These are phyloP conservation scores for Trinorchestia longiramus DNA, from an alignment of 1,140 invertebrate species.

Conservation along the genomic window DNA sequence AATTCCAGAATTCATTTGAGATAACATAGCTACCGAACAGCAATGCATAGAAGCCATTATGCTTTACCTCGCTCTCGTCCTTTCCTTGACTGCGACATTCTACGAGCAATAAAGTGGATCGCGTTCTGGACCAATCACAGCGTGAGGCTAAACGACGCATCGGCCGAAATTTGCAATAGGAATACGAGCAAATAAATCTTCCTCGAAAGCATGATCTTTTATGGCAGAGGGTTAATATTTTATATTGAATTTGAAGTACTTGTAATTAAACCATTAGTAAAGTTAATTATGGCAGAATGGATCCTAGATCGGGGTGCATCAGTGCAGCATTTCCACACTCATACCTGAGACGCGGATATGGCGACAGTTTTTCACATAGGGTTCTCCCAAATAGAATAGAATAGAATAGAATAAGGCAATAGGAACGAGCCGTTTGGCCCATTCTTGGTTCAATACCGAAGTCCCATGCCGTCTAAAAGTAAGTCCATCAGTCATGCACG, in stretches of 20 bases:
- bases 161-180: neutral
- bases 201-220: neutral
- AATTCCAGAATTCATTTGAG: neutral
- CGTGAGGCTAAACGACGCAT: neutral
- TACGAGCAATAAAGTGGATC: neutral
- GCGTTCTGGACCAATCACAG: neutral
- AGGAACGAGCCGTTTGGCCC: too few species aligned
- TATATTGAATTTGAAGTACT: neutral
- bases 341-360: neutral
- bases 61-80: neutral
- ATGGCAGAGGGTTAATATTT: neutral
- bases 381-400: too few species aligned
- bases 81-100: neutral
- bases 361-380: neutral
- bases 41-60: neutral
- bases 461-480: too few species aligned
- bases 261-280: neutral
- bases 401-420: too few species aligned
- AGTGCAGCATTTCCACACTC: neutral
- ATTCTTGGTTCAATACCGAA: too few species aligned
- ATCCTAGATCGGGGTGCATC: neutral
- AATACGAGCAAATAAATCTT: neutral
- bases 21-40: neutral
- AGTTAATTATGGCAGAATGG: neutral
- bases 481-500: too few species aligned